Percentiles rank a stretch among this genome's conserved stretches.
These are phyloP conservation scores for Cerastoderma edule DNA, from an alignment of 2,888 invertebrate genomes.

Conservation along the genomic window DNA sequence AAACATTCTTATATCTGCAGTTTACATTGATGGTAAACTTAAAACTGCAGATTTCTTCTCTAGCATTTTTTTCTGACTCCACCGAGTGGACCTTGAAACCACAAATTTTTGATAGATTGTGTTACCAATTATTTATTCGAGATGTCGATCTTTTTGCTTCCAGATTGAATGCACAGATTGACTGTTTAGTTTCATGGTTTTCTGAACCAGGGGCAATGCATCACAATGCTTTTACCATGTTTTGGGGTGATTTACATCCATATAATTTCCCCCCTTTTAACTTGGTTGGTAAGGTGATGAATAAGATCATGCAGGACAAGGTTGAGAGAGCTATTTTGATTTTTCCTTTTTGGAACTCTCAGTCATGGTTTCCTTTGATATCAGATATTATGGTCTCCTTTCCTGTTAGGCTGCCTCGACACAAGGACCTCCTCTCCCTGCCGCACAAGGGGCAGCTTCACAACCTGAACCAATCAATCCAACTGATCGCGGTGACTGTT, in stretches of 20 bases:
- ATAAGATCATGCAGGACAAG: slow-evolving; percentile 43
- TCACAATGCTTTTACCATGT: slow-evolving; percentile 50
- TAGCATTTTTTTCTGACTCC: slow-evolving; percentile 46
- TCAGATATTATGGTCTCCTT: slow-evolving; percentile 29
- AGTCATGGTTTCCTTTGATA: slow-evolving; percentile 52
- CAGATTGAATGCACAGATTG: slow-evolving; percentile 25
- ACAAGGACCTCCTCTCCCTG: slow-evolving; percentile 36
- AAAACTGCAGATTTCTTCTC: slow-evolving; percentile 49
- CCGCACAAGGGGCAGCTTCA: slow-evolving; percentile 19
- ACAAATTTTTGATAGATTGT: slow-evolving; percentile 29
- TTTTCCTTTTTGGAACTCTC: slow-evolving; percentile 48
- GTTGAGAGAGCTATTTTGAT: slow-evolving; percentile 43
- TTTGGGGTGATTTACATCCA: slow-evolving; percentile 29
- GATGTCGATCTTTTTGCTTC: slow-evolving; percentile 55
- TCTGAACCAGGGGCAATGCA: slow-evolving; percentile 38
- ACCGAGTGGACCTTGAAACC: slow-evolving; percentile 56
- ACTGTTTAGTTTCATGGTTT: slow-evolving; percentile 45
- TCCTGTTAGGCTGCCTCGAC: slow-evolving; percentile 45
- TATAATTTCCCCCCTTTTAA: slow-evolving; percentile 59
- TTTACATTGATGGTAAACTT: slow-evolving; percentile 20
- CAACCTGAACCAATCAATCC: slow-evolving; percentile 14
- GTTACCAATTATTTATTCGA: slow-evolving; percentile 41
- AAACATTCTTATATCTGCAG: neutral
- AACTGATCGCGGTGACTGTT: slow-evolving; percentile 35
- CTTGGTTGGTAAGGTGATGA: slow-evolving; percentile 41